Evolutionary conservation across 1,140 invertebrate species (phyloP).

Genomic region (Pogonomyrmex californicus): DNA sequence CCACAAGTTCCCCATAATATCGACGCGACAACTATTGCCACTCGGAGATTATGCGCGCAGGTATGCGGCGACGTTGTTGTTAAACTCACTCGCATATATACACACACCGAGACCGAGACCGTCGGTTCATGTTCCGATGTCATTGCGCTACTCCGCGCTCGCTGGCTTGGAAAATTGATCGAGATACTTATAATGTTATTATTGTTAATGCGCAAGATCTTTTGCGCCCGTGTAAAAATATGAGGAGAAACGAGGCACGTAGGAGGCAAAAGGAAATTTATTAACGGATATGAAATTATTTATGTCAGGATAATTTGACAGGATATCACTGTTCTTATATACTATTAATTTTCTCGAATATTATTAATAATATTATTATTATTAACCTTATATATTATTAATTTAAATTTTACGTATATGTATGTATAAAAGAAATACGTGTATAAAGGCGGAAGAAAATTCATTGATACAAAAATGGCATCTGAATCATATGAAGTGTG

Average conservation of each 20-base stretch:
- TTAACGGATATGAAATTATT: neutral
- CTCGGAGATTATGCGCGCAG: slow-evolving; percentile 39
- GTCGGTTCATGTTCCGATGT: slow-evolving; percentile 3
- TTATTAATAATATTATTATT: no score
- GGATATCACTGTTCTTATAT: no score
- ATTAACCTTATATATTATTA: no score
- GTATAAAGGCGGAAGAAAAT: neutral
- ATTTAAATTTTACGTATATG: no score
- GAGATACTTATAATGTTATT: neutral
- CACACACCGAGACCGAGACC: neutral
- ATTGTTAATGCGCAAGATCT: slow-evolving; percentile 3
- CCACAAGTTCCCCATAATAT: slow-evolving; percentile 56
- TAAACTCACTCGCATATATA: neutral
- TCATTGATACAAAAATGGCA: no score
- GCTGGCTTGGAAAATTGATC: slow-evolving; percentile 9
- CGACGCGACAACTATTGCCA: slow-evolving; percentile 28
- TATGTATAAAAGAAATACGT: no score
- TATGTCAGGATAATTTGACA: no score
- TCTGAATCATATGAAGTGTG: neutral
- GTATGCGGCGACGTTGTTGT: slow-evolving; percentile 39
- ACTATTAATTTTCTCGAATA: no score
- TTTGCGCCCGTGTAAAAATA: neutral
- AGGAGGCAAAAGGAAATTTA: neutral
- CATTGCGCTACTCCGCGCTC: neutral
- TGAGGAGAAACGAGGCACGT: neutral